phyloP scores from a whole-genome alignment of 2,888 invertebrate species.

The Hoplodrina ambigua region DNA sequence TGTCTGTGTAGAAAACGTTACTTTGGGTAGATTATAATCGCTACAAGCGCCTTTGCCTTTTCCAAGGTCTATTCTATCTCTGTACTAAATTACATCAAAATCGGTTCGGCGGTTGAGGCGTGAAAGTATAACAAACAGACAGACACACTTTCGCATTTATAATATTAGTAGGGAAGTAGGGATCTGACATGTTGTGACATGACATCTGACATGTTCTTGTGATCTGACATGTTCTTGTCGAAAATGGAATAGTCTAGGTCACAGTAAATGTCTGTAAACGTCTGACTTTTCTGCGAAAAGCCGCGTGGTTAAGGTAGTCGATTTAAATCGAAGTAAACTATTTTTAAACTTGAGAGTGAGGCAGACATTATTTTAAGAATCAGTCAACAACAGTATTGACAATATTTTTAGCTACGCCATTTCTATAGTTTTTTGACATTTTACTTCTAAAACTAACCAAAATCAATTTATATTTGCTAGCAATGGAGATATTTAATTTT shows the following conservation, averaged over 20 bases:
- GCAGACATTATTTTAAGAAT: slow-evolving; percentile 41
- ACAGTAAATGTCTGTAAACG: not conserved
- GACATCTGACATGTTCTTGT: no score
- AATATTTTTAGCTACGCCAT: slow-evolving; percentile 37
- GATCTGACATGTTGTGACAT: no score
- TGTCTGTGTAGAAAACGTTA: no score
- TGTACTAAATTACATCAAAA: no score
- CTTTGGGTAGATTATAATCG: no score
- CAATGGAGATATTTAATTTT: not conserved
- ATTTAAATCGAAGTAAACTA: slow-evolving; percentile 42
- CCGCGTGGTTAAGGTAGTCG: not conserved
- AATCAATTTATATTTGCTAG: not conserved
- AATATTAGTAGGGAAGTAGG: no score
- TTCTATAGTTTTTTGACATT: not conserved
- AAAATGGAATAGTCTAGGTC: not conserved
- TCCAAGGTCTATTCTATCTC: no score
- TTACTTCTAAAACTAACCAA: not conserved
- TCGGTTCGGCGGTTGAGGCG: no score
- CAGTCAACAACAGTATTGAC: slow-evolving; percentile 33
- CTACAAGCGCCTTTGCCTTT: no score
- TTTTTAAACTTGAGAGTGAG: slow-evolving; percentile 28
- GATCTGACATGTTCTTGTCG: no score
- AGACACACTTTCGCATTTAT: no score
- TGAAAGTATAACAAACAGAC: no score
- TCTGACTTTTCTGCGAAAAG: not conserved